phyloP scores from a whole-genome alignment of 2,888 invertebrate genomes.

The Eledone cirrhosa region DNA sequence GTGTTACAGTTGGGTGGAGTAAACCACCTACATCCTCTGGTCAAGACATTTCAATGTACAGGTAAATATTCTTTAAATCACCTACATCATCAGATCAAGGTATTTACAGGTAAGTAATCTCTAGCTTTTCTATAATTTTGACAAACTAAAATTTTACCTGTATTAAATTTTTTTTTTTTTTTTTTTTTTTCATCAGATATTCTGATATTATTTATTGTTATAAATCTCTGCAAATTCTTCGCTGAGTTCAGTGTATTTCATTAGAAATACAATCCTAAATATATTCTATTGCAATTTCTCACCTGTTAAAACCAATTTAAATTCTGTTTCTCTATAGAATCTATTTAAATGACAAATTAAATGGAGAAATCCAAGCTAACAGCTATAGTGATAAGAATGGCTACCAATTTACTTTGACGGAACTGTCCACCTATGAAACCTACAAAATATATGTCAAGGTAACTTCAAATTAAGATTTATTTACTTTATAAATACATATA shows the following conservation, averaged over 20 bases:
- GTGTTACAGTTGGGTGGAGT: conserved; percentile 65
- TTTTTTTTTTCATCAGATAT: no score
- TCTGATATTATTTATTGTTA: no score
- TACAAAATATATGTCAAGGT: conserved; percentile 65
- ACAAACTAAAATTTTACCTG: no score
- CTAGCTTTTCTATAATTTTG: no score
- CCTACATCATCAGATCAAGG: conserved; percentile 55
- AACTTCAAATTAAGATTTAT: background rate
- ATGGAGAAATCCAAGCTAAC: conserved; percentile 63
- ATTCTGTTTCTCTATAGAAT: conserved; percentile 47
- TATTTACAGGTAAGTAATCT: conserved; percentile 55
- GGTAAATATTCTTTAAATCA: conserved; percentile 62
- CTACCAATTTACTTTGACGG: conserved; percentile 64
- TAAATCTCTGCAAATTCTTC: no score
- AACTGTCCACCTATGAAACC: conserved; percentile 60
- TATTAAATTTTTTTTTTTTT: no score
- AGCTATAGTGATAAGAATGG: conserved; percentile 59
- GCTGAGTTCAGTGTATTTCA: no score
- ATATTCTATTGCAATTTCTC: no score
- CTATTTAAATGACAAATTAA: conserved; percentile 62
- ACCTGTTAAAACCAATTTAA: background rate
- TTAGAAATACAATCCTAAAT: no score
- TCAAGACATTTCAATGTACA: conserved; percentile 60
- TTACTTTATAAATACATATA: no score
- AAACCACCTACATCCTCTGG: conserved; percentile 54